phyloP scores from a whole-genome alignment of 2,888 invertebrate species.

The Scelioninae gen. 2 region DNA sequence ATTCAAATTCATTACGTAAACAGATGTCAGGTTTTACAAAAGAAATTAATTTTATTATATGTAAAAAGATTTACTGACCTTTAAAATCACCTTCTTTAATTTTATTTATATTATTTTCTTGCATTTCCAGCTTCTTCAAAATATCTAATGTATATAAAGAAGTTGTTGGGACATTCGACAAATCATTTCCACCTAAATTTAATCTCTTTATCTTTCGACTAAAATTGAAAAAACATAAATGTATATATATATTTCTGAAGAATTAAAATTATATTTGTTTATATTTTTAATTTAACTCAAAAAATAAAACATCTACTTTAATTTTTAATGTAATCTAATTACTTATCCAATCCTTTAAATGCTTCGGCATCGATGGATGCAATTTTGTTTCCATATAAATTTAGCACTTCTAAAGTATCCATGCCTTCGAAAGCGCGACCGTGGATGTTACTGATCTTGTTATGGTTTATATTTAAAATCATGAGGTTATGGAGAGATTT shows the following conservation, averaged over 20 bases:
- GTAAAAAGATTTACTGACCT: conserved; percentile 77
- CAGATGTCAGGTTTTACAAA: no score
- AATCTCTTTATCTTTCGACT: conserved; percentile 87
- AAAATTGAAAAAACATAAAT: no score
- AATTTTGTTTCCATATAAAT: conserved; percentile 91
- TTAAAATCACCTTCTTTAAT: conserved; percentile 91
- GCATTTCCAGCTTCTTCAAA: conserved; percentile 90
- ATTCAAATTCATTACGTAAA: no score
- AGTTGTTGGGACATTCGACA: conserved; percentile 86
- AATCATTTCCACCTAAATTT: conserved; percentile 90
- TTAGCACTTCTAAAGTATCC: conserved; percentile 90
- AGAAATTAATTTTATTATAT: neutral
- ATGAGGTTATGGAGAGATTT: conserved; percentile 88
- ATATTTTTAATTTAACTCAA: no score
- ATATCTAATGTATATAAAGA: conserved; percentile 87
- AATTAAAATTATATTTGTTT: no score
- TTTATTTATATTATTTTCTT: conserved; percentile 87
- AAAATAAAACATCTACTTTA: no score
- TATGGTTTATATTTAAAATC: conserved; percentile 93
- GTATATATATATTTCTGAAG: no score
- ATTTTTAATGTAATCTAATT: no score
- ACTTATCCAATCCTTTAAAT: conserved; percentile 92
- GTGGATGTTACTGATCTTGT: conserved; percentile 86
- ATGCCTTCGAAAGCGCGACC: conserved; percentile 90
- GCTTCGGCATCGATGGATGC: conserved; percentile 87